A percentile compares a stretch with the other conserved stretches of the same genome.
These are phyloP conservation scores for Gadus macrocephalus DNA, from an alignment of 2,113 vertebrate species.

Conservation along the genomic window DNA sequence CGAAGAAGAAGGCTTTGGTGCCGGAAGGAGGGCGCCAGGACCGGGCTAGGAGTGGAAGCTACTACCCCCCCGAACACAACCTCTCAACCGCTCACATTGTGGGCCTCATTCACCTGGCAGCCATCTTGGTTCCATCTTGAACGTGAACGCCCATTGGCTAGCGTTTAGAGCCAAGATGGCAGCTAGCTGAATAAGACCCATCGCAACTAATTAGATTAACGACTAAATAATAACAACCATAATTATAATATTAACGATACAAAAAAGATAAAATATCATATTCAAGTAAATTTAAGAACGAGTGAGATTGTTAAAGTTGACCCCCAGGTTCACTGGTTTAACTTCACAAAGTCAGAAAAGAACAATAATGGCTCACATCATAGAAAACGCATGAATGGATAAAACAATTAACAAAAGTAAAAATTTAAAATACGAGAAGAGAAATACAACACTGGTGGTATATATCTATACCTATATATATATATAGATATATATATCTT, in stretches of 20 bases:
- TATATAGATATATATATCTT: too few relatives aligned
- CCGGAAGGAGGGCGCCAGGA: conserved; percentile 50
- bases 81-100: neutral
- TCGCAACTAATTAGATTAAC: conserved; percentile 24
- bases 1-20: conserved; percentile 62
- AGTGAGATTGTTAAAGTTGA: conserved; percentile 28
- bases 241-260: conserved; percentile 37
- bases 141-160: too few relatives aligned
- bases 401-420: conserved; percentile 46
- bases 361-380: conserved; percentile 43
- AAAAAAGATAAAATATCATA: conserved; percentile 40
- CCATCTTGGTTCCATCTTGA: too few relatives aligned
- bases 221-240: conserved; percentile 35
- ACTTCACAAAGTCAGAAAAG: conserved; percentile 23
- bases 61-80: neutral
- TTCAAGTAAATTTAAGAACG: conserved; percentile 63
- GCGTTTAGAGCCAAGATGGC: too few relatives aligned
- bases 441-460: conserved; percentile 44
- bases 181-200: neutral
- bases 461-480: conserved; percentile 18
- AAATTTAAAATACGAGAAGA: conserved; percentile 36
- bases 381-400: conserved; percentile 48
- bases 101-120: too few relatives aligned
- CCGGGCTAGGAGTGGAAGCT: conserved; percentile 40
- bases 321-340: conserved; percentile 30